Evolutionary conservation across 2,888 invertebrate species (phyloP).

Genomic region (Eudemis profundana): DNA sequence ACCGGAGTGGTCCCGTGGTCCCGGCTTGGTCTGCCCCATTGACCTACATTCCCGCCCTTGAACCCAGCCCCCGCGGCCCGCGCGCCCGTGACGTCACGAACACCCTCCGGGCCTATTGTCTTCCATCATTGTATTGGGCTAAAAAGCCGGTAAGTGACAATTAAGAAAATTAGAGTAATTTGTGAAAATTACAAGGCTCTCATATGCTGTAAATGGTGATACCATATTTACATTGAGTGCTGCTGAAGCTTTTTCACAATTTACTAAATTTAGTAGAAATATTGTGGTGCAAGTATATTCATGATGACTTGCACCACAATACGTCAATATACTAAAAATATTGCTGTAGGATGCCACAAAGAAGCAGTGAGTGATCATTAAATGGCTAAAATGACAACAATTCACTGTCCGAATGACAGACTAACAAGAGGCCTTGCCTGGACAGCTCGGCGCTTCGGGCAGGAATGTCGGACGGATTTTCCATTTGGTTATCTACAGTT

Average conservation of each 20-base stretch:
- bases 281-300: too few species aligned
- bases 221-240: too few species aligned
- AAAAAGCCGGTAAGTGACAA: slow-evolving; percentile 52
- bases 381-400: slow-evolving; percentile 9
- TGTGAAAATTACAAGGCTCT: neutral
- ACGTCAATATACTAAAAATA: neutral
- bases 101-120: slow-evolving; percentile 64
- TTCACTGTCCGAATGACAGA: slow-evolving; percentile 14
- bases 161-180: slow-evolving; percentile 35
- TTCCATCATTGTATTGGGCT: slow-evolving; percentile 55
- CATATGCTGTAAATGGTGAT: neutral
- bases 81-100: slow-evolving; percentile 75
- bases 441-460: slow-evolving; percentile 21
- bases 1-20: slow-evolving; percentile 59
- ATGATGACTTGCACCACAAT: neutral
- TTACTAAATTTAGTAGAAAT: too few species aligned
- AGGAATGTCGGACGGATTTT: slow-evolving; percentile 58
- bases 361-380: slow-evolving; percentile 8
- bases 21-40: slow-evolving; percentile 65
- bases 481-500: slow-evolving; percentile 60
- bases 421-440: slow-evolving; percentile 21
- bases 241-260: too few species aligned
- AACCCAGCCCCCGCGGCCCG: slow-evolving; percentile 65
- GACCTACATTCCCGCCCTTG: slow-evolving; percentile 81
- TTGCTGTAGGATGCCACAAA: neutral